Percentiles rank a stretch among this genome's conserved stretches.
These are phyloP conservation scores for Zelleria hepariella DNA, from an alignment of 2,888 invertebrate species.

Conservation along the genomic window DNA sequence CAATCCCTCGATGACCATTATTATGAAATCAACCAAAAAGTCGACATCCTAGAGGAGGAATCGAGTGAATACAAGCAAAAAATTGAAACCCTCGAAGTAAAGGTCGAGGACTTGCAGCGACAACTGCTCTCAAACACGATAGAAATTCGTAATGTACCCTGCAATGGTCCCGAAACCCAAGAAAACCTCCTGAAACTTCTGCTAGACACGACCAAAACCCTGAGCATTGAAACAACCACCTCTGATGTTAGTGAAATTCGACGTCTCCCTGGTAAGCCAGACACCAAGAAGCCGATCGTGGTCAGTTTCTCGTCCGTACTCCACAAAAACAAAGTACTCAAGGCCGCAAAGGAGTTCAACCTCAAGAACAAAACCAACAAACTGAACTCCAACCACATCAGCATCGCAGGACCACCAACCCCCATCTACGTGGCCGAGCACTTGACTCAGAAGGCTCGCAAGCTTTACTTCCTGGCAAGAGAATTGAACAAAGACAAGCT, in stretches of 20 bases:
- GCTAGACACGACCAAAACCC: not conserved
- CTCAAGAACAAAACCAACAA: not conserved
- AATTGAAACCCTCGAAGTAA: not conserved
- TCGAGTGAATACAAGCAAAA: not conserved
- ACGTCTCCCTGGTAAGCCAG: not conserved
- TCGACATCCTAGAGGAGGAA: not conserved
- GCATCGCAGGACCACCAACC: not conserved
- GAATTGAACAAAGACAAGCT: not conserved
- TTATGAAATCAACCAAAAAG: not conserved
- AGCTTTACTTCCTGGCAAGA: not conserved
- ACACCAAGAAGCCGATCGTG: too few species aligned
- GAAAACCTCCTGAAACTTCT: not conserved
- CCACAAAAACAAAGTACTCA: not conserved
- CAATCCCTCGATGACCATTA: not conserved
- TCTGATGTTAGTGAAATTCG: not conserved
- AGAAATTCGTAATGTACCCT: not conserved
- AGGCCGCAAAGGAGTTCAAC: not conserved
- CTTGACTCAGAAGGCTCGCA: not conserved
- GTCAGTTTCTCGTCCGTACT: not conserved
- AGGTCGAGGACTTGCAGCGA: not conserved
- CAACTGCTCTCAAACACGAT: not conserved
- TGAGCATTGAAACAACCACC: not conserved
- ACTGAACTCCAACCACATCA: not conserved
- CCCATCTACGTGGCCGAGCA: not conserved
- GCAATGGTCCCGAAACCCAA: not conserved